phyloP scores from a whole-genome alignment of 2,113 vertebrate species.

The Vireo altiloquus region DNA sequence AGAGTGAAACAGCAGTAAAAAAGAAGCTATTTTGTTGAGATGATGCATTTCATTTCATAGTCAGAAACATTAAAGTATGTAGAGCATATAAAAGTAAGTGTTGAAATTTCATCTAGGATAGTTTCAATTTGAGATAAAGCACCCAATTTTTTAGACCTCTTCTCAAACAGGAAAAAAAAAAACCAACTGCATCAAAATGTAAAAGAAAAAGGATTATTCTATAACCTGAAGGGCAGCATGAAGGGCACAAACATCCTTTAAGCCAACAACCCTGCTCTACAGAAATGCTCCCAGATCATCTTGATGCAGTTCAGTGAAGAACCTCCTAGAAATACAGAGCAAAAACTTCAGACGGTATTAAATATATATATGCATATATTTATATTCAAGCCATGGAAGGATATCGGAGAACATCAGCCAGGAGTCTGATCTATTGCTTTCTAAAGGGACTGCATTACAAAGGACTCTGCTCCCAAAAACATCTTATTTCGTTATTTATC shows the following conservation, averaged over 20 bases:
- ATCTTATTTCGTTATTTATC: background rate
- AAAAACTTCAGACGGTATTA: background rate
- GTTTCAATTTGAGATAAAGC: conserved; percentile 29
- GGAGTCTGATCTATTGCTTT: background rate
- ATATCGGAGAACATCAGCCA: background rate
- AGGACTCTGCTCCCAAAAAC: background rate
- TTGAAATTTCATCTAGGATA: conserved; percentile 14
- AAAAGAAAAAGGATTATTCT: background rate
- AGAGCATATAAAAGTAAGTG: conserved; percentile 30
- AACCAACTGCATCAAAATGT: background rate
- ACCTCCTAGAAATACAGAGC: background rate
- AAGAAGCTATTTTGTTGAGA: conserved; percentile 31
- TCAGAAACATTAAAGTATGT: conserved; percentile 7
- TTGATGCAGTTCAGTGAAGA: background rate
- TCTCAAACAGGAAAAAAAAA: background rate
- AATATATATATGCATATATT: background rate
- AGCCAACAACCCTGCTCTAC: background rate
- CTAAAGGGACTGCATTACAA: background rate
- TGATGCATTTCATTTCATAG: conserved; percentile 33
- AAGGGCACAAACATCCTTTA: background rate
- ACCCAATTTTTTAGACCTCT: background rate
- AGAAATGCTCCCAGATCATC: background rate
- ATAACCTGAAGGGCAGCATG: background rate
- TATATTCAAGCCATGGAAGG: background rate
- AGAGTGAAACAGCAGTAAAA: conserved; percentile 24